Base-by-base conservation (phyloP, 2,888 invertebrate genomes). In the Leptinotarsa peninsularis region DNA sequence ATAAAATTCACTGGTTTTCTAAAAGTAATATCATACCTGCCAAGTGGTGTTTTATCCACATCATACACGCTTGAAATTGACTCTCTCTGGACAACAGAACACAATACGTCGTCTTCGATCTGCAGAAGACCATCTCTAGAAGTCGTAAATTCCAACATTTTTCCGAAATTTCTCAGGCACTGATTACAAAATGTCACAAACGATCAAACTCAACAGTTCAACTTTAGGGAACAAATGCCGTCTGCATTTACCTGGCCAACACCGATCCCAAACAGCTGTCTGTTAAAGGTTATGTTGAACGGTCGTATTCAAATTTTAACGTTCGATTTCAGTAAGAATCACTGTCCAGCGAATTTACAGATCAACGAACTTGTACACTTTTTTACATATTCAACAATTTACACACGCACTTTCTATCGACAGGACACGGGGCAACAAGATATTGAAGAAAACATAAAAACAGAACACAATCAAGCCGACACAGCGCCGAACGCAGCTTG, bases 21-120 rank as follows among this genome's bases (percentile, higher is more conserved):
- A 66, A 73, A 23, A 49, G 67, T 68, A 27, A 43, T 33, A 43
- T 86, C 90, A 90, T 90, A 94, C 95, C 95, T 94, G 91, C 94
- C 95, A 90, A 95, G 94, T 86, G 94, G 94, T 85, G 94, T 94
- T 89, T 94, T 93, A 89, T 95, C 94, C 85, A 95, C 94, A 88
- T 94, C 92, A 89, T 94, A 95, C 81, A 93, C 92, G 84, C 93
- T 92, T 83, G 93, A 92, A 89, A 95, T 94, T 84, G 94, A 92
- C 87, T 93, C 93, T 87, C 92, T 91, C 84, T 93, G 92, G 88
- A 94, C 91, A 87, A 94, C 90, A 87, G 91, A 91, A 84, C 91
- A 90, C 84, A 94, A 89, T 85, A 91, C 90, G 84, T 93, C 93
- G 87, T 93, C 92, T 74, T 92, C 91, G 85, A 94, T 90, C 89